phyloP scores from a whole-genome alignment of 2,888 invertebrate genomes.

The Drosophila gaucha region DNA sequence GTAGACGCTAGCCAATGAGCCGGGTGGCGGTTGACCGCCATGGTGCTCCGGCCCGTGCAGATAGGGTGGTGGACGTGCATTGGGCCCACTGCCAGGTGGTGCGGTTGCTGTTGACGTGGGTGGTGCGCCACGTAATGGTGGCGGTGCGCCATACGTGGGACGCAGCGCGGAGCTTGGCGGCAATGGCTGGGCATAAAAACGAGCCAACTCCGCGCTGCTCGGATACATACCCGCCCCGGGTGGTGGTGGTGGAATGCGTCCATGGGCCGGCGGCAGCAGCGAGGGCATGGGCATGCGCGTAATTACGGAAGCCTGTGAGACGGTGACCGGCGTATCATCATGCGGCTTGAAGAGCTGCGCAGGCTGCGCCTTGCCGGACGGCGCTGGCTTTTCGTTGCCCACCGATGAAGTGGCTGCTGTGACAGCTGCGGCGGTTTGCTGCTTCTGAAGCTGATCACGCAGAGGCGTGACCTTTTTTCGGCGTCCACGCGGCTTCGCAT shows the following conservation, averaged over 20 bases:
- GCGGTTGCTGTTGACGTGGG: constrained; percentile 49
- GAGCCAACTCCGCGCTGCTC: constrained; percentile 65
- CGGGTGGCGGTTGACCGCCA: constrained; percentile 48
- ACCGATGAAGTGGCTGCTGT: constrained; percentile 83
- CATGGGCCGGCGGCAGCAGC: constrained; percentile 49
- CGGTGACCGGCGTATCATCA: constrained; percentile 48
- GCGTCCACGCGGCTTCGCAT: constrained; percentile 82
- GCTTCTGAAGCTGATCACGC: constrained; percentile 85
- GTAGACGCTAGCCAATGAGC: constrained; percentile 49
- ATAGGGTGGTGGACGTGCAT: constrained; percentile 64
- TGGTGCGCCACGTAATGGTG: constrained; percentile 77
- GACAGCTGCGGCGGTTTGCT: constrained; percentile 86
- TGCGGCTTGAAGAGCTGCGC: constrained; percentile 86
- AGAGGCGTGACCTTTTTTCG: constrained; percentile 85
- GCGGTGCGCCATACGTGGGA: constrained; percentile 84
- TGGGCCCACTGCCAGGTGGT: constrained; percentile 33
- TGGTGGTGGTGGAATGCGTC: constrained; percentile 49
- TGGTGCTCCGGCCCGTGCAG: constrained; percentile 69
- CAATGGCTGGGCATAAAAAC: constrained; percentile 76
- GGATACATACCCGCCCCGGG: constrained; percentile 64
- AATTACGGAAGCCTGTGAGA: constrained; percentile 86
- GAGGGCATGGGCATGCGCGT: constrained; percentile 86
- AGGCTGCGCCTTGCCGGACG: constrained; percentile 54
- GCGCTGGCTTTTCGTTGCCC: constrained; percentile 24
- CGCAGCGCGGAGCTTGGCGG: constrained; percentile 70